Percentiles rank a stretch among this genome's conserved stretches.
phyloP scores from a whole-genome alignment of 2,797 vertebrate genomes.

The Cichlasoma orientale region DNA sequence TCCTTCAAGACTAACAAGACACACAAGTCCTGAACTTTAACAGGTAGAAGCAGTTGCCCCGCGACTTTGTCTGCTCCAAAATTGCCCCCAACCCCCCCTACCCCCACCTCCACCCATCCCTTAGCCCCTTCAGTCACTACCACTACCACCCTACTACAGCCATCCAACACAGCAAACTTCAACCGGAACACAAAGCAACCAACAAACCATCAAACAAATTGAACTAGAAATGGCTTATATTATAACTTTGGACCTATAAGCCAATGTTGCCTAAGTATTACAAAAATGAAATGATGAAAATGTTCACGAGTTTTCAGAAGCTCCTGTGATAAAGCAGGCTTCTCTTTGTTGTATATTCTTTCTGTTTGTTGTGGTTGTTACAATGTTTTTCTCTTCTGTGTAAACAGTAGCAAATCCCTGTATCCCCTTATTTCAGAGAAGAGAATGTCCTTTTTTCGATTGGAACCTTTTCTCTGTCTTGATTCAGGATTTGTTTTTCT shows the following conservation, averaged over 20 bases:
- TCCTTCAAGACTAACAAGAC: constrained; percentile 99
- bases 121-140: constrained; percentile 74
- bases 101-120: constrained; percentile 59
- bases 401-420: constrained; percentile 87
- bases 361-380: constrained; percentile 83
- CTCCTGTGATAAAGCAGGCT: constrained; percentile 96
- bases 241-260: constrained; percentile 99
- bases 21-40: constrained; percentile 97
- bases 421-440: constrained; percentile 94
- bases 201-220: constrained; percentile 83
- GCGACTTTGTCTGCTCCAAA: constrained; percentile 67
- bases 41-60: constrained; percentile 72
- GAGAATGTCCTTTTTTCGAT: constrained; percentile 99
- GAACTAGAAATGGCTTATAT: constrained; percentile 99
- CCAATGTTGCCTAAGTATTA: constrained; percentile 99
- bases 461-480: constrained; percentile 93
- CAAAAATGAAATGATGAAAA: constrained; percentile 89
- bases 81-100: constrained; percentile 56
- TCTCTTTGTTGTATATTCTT: constrained; percentile 84
- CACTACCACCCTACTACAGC: constrained; percentile 80
- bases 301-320: constrained; percentile 87
- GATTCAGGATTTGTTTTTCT: constrained; percentile 97
- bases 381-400: constrained; percentile 82
- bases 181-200: constrained; percentile 81
- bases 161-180: constrained; percentile 82